phyloP scores from a whole-genome alignment of 2,113 vertebrate genomes.

The Felis catus region F.catus_Fca126_mat1.0 CM031413.1:48854501-48855000 shows the following conservation, averaged over 20 bases:
- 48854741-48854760: background rate
- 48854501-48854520: background rate
- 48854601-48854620: background rate
- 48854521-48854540: background rate
- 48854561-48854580: background rate
- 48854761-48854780: background rate
- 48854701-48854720: background rate
- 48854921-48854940: background rate
- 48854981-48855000: background rate
- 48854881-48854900: background rate
- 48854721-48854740: fast-evolving
- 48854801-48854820: background rate
- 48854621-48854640: background rate
- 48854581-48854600: background rate
- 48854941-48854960: background rate
- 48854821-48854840: background rate
- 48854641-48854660: background rate
- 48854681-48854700: too few relatives aligned
- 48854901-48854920: background rate
- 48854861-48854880: background rate
- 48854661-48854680: background rate
- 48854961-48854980: background rate
- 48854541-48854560: background rate
- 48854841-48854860: background rate
- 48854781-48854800: background rate